Evolutionary conservation across 2,888 invertebrate genomes (phyloP).

Genomic region (Neoascia interrupta): DNA sequence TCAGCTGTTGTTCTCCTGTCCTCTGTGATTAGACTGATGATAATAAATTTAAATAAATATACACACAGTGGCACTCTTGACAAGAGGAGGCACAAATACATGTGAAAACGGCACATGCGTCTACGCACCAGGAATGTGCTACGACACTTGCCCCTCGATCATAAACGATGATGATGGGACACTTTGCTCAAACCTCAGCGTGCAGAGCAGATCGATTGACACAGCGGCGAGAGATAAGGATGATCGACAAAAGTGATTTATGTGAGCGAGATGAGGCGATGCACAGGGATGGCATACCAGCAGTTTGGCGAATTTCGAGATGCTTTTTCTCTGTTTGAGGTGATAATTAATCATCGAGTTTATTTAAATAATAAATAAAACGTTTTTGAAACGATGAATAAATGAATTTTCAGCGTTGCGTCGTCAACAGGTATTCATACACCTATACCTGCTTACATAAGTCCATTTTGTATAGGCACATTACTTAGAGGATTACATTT

Average conservation of each 20-base stretch:
- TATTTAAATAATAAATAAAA: slow-evolving; percentile 19
- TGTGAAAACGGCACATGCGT: slow-evolving; percentile 38
- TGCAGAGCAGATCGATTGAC: slow-evolving; percentile 24
- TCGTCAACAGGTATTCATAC: too few species aligned
- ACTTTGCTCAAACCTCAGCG: too few species aligned
- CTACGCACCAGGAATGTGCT: slow-evolving; percentile 28
- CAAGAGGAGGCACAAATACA: neutral
- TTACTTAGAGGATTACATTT: too few species aligned
- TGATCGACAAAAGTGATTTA: slow-evolving; percentile 16
- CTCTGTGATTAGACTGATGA: slow-evolving; percentile 32
- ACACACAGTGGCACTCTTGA: neutral
- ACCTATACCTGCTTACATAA: too few species aligned
- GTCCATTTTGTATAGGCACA: too few species aligned
- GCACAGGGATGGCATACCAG: slow-evolving; percentile 52
- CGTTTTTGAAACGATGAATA: too few species aligned
- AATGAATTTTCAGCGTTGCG: too few species aligned
- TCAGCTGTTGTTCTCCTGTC: neutral
- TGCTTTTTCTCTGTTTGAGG: slow-evolving; percentile 10
- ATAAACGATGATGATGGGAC: too few species aligned
- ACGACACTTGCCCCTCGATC: slow-evolving; percentile 45
- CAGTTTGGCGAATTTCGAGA: too few species aligned
- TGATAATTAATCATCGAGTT: slow-evolving; percentile 17
- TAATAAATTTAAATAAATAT: slow-evolving; percentile 50
- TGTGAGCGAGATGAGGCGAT: slow-evolving; percentile 8
- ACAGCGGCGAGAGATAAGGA: slow-evolving; percentile 26